Evolutionary conservation across 2,888 invertebrate genomes (phyloP).

Genomic region (Chymomyza fuscimana): DNA sequence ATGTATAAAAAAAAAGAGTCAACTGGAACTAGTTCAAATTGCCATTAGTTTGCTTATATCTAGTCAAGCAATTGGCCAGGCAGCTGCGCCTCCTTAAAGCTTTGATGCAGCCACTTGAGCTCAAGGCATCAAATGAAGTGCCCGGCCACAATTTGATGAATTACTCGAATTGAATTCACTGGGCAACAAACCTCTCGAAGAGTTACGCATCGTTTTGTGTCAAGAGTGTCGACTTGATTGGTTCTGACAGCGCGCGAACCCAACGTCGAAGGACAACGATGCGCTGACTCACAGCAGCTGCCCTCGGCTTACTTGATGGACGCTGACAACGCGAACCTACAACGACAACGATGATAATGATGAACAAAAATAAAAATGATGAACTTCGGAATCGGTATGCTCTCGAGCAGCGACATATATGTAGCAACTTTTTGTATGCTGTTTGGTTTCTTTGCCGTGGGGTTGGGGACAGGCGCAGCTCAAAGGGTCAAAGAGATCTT

Average conservation of each 20-base stretch:
- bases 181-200: constrained; percentile 57
- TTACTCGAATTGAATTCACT: constrained; percentile 36
- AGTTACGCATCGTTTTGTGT: constrained; percentile 72
- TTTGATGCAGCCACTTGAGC: neutral
- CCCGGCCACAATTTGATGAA: constrained; percentile 61
- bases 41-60: neutral
- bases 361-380: constrained; percentile 34
- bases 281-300: constrained; percentile 57
- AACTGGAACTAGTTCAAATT: no score
- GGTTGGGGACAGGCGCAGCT: constrained; percentile 10
- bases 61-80: neutral
- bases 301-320: constrained; percentile 10
- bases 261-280: constrained; percentile 34
- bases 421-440: constrained; percentile 57
- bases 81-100: neutral
- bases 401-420: constrained; percentile 62
- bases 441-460: constrained; percentile 55
- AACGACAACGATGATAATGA: constrained; percentile 35
- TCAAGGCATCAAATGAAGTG: neutral
- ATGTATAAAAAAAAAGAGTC: no score
- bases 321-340: neutral
- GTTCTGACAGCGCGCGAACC: constrained; percentile 74
- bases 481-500: constrained; percentile 3
- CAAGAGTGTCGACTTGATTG: constrained; percentile 73
- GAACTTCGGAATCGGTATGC: constrained; percentile 35